Conservation (phyloP, 2,113 vertebrate genomes). For the Sporophila hypoxantha region DNA sequence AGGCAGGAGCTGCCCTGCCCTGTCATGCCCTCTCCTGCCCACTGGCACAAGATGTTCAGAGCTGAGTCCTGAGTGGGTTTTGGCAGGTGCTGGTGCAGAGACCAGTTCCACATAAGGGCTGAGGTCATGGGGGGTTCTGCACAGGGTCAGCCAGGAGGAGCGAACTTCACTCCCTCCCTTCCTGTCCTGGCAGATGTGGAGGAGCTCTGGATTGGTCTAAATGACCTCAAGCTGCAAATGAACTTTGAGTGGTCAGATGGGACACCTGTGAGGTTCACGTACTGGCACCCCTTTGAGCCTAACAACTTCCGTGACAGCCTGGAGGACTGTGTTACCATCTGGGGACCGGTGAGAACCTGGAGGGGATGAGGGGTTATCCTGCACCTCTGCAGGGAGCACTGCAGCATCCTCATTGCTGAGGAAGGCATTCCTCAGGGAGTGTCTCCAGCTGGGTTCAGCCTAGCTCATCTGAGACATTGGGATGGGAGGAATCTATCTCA, state of each 20-base stretch:
- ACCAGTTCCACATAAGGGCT: fast-evolving
- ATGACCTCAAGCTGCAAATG: conserved; percentile 92
- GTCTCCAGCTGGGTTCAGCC: neutral
- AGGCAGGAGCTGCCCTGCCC: neutral
- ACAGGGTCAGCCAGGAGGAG: neutral
- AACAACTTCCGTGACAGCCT: conserved; percentile 93
- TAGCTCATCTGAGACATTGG: neutral
- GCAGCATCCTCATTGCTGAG: neutral
- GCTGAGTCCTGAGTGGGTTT: neutral
- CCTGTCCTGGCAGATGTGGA: conserved; percentile 77
- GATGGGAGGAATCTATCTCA: neutral
- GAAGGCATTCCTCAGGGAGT: neutral
- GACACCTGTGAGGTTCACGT: conserved; percentile 88
- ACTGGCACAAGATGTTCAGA: neutral
- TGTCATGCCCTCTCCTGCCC: neutral
- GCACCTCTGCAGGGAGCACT: neutral
- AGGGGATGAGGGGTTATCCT: neutral
- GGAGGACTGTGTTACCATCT: conserved; percentile 94
- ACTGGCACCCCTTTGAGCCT: conserved; percentile 95
- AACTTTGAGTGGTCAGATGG: conserved; percentile 96
- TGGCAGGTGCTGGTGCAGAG: neutral
- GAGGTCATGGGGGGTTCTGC: fast-evolving
- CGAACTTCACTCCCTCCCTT: neutral
- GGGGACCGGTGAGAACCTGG: conserved; percentile 85
- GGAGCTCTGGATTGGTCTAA: conserved; percentile 94